Conservation (phyloP, 2,113 vertebrate genomes). For the Perca schrenkii region DNA sequence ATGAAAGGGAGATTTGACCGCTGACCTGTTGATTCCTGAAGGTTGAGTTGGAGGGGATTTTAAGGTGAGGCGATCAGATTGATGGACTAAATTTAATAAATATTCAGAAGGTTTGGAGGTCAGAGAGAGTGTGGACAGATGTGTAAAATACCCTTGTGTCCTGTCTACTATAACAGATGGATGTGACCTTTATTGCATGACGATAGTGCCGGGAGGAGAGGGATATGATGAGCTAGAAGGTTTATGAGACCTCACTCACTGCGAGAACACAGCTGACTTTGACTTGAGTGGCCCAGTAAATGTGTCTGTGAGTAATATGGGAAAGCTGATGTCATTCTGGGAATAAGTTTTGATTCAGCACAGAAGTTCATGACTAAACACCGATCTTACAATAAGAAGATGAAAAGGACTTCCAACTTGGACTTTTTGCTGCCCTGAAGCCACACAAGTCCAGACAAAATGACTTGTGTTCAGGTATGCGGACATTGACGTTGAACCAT, state of each 20-base stretch:
- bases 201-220: not conserved
- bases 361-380: constrained; percentile 31
- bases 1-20: constrained; percentile 48
- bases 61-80: constrained; percentile 44
- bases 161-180: not conserved
- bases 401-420: constrained; percentile 28
- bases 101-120: constrained; percentile 20
- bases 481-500: not conserved
- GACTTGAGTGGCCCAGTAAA: not conserved
- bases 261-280: constrained; percentile 19
- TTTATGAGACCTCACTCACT: constrained; percentile 14
- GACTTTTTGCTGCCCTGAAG: not conserved
- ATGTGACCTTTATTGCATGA: not conserved
- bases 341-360: constrained; percentile 32
- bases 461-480: constrained; percentile 22
- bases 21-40: constrained; percentile 55
- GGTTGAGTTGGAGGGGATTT: constrained; percentile 35
- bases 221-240: not conserved
- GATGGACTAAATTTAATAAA: constrained; percentile 28
- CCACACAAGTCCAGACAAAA: constrained; percentile 33
- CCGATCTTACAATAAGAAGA: not conserved
- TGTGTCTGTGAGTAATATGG: constrained; percentile 39
- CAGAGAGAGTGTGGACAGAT: not conserved
- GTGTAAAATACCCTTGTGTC: constrained; percentile 8
- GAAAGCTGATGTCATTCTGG: constrained; percentile 50